Evolutionary conservation across 2,797 vertebrate species (phyloP).

Genomic region (Poecilia gillii): DNA sequence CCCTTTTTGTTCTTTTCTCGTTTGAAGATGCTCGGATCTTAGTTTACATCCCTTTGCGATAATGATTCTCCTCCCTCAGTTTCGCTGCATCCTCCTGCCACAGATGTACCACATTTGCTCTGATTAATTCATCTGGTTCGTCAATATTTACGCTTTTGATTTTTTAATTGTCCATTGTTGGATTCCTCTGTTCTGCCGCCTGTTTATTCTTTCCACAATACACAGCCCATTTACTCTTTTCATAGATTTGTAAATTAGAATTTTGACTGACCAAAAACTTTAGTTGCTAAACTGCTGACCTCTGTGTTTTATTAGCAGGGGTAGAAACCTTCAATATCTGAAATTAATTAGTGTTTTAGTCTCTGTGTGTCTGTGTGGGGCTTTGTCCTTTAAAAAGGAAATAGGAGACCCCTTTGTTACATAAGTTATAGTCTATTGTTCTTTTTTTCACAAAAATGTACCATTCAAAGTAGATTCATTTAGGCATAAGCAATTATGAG

Average conservation of each 20-base stretch:
- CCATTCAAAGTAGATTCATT: background rate
- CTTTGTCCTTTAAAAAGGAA: background rate
- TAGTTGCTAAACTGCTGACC: background rate
- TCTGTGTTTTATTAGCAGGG: background rate
- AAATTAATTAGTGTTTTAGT: background rate
- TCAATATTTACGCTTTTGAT: background rate
- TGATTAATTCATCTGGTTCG: no score
- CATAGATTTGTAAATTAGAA: background rate
- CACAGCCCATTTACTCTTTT: no score
- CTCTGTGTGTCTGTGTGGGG: background rate
- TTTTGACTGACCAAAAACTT: background rate
- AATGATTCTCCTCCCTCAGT: background rate
- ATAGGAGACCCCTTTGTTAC: background rate
- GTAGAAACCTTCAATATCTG: background rate
- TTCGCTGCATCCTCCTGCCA: background rate
- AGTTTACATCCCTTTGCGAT: background rate
- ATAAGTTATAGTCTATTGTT: background rate
- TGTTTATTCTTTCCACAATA: background rate
- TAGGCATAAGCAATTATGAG: background rate
- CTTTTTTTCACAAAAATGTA: background rate
- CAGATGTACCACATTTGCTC: no score
- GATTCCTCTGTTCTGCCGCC: background rate
- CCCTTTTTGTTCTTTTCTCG: background rate
- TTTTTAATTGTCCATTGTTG: background rate
- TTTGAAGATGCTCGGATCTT: background rate